Base-by-base conservation (phyloP, 1,140 invertebrate species). In the Sogatella furcifera region DNA sequence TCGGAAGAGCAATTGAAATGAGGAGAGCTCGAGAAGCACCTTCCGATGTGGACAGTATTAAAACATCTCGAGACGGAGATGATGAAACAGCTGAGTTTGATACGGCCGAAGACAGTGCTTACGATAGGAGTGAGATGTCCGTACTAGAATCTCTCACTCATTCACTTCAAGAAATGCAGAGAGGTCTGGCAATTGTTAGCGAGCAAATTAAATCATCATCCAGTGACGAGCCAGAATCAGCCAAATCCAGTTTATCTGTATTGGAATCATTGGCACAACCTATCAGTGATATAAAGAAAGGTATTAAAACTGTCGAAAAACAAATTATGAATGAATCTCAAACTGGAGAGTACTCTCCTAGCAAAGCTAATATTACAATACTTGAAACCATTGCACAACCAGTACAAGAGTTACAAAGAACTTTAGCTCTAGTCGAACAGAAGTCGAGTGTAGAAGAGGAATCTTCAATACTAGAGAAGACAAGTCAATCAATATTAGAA, bases 211-310 rank as follows among this genome's bases (percentile, higher is more conserved):
- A 46, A 31, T 59, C 64, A 15, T 59, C 64, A 57, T 63, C 65
- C 15, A 61, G 52, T 17, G 61, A 57, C 11, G 64, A 67, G 60
- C 61, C 61, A 14, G 31, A 61, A 13, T 63, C 62, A 3, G 64
- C 62, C 21, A 63, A 65, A 60, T 61, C 56, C 10, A 65, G 63
- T 46, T 28, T 66, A 0, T 61, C 59, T 0, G 70, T 75, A 28
- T 41, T 76, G 14, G 75, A 78, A 59, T 72, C 74, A 2, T 61
- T 78, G 42, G 69, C 72, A n/a, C 77, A 80, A 52, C 83, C 84
- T 1, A 67, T 85, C 14, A 78, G 76, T 62, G 81, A 84, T 70
- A 80, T 87, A 28, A 78, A 84, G 63, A 78, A 74, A 41, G 78
- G 82, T 58, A 68, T 80, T 31, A 75, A 79, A 60, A 76, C 72